Evolutionary conservation across 2,888 invertebrate species (phyloP), one percentile per base, ranked within the genome.

Genomic region (Phlogophora meticulosa): DNA sequence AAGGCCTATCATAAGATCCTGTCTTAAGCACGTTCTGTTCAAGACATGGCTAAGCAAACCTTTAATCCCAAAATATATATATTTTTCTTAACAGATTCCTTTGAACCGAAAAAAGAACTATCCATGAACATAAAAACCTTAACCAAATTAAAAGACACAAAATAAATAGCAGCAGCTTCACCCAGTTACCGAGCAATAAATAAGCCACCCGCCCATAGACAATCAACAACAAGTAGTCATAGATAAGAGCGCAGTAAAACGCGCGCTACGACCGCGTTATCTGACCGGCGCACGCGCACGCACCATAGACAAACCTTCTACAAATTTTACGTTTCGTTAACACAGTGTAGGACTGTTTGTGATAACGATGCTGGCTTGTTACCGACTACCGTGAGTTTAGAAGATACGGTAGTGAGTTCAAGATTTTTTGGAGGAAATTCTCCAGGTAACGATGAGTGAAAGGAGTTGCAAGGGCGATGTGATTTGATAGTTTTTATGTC

Each of bases 231-330:
- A 78, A 73, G 81, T 78, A 76, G 80, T 83, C 78, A 82, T 69
- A 82, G 87, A 87, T 87, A 87, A 82, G 73, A 63, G 53, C 59
- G 76, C 78, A 78, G 81, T 84, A 80, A 82, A 81, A 79, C 71
- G 67, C 48, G 72, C 74, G 59, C 53, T 58, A 68, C 62, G 63
- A 45, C 66, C 61, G 58, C 74, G 77, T 81, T 85, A 85, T 85
- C 86, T 74, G 34, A 20, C 48, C 58, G 63, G 78, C 79, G 76
- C 79, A 74, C 75, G 79, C 76, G 79, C 76, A 73, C 74, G 59
- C 62, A 66, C 55, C 52, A 69, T 69, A 72, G 72, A 80, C 82
- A 75, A 60, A 78, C 64, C 68, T 72, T 62, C 65, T 61, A 83
- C 81, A 79, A 75, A 79, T 73, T 78, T 71, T 67, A 80, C 71